Conservation (phyloP, 2,888 invertebrate genomes). For the Drosophila koepferae region DNA sequence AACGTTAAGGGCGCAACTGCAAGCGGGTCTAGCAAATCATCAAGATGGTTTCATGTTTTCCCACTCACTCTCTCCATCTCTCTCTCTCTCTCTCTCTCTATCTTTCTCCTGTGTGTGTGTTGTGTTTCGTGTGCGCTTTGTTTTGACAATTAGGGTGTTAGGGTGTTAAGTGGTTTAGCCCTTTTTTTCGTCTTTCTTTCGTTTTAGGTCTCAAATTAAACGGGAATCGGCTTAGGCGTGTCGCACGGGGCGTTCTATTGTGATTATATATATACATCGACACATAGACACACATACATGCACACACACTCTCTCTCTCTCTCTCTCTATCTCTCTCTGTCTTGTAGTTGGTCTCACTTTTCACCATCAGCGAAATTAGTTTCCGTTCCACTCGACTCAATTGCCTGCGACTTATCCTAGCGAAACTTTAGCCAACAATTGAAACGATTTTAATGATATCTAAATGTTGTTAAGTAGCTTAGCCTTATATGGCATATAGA, state of each 20-base stretch:
- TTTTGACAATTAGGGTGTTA: conserved; percentile 83
- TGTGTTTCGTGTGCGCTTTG: conserved; percentile 70
- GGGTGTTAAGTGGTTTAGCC: conserved; percentile 83
- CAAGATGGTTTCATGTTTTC: conserved; percentile 35
- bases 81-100: conserved; percentile 18
- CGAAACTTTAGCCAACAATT: background rate
- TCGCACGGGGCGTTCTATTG: conserved; percentile 80
- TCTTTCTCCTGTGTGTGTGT: conserved; percentile 28
- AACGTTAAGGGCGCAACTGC: conserved; percentile 15
- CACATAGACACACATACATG: background rate
- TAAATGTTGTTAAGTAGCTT: background rate
- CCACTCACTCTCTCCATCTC: conserved; percentile 19
- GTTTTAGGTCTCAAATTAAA: conserved; percentile 72
- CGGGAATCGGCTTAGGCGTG: conserved; percentile 76
- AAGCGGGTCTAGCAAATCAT: conserved; percentile 30
- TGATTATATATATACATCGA: conserved; percentile 51
- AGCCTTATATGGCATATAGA: background rate
- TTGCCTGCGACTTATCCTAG: conserved; percentile 15
- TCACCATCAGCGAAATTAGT: conserved; percentile 58
- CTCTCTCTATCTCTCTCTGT: conserved; percentile 17
- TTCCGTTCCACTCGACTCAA: conserved; percentile 52
- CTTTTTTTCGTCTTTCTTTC: conserved; percentile 58
- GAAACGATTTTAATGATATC: background rate
- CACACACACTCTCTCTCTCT: conserved; percentile 7
- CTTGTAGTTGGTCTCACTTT: conserved; percentile 49